Evolutionary conservation across 2,888 invertebrate genomes (phyloP), one percentile per base, ranked within the genome.

Genomic region (Seira musarum): DNA sequence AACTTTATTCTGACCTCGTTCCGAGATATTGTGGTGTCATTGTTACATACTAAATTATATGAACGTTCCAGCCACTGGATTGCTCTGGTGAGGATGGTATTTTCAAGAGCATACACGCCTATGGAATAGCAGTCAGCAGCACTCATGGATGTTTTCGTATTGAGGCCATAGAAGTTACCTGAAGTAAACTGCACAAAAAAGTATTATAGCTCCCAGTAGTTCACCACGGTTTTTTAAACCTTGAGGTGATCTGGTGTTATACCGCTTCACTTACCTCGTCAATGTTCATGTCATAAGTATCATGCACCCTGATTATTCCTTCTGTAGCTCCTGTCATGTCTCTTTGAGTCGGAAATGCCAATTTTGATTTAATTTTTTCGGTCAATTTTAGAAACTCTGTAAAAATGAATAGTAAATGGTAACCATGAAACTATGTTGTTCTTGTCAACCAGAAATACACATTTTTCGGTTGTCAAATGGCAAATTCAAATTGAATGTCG

Each of bases 51-150:
- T 73, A 88, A 82, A 17, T 72, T 75, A 65, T 88, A 85, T 1
- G 89, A 87, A 63, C 88, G 86, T 64, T 88, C 88, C 70, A 89
- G 87, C 89, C 89, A 89, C 78, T 88, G 87, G 13, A 89, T 85
- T 10, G 89, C 88, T 49, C 88, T 86, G 0, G 87, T 87, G 76
- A 87, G 87, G 68, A 88, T 87, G 35, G 88, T 87, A 10, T 88
- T 83, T 73, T 88, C 87, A 82, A 88, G 87, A 10, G 88, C 87
- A 77, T 89, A 88, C 68, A 88, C 87, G 8, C 89, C 89, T 74
- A 89, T 87, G 83, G 87, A 88, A 73, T 88, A 85, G 76, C 89
- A 88, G 82, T 89, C 89, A 10, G 88, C 86, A 3, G 88, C 88
- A 73, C 82, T 87, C 49, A 88, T 76, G 10, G 80, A 82, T 1